Percentiles rank a stretch among this genome's conserved stretches.
Conservation (phyloP, 2,113 vertebrate species). For the Arothron firmamentum region DNA sequence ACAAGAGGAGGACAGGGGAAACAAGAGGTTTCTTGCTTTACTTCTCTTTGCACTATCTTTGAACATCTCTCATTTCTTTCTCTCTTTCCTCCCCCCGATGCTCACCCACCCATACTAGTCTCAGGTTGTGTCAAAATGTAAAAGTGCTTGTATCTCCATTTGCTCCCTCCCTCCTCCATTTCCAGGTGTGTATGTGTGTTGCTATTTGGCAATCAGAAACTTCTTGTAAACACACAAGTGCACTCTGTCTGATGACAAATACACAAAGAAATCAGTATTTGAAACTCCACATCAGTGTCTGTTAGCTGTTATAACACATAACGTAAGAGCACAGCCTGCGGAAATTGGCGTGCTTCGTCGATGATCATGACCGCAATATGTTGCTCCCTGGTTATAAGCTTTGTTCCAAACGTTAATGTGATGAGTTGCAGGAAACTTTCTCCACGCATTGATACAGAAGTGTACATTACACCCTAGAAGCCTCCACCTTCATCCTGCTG, state of each 20-base stretch:
- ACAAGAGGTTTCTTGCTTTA: conserved; percentile 57
- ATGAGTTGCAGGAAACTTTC: no score
- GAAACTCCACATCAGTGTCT: conserved; percentile 14
- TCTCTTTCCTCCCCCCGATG: neutral
- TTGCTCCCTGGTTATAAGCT: no score
- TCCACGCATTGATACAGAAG: no score
- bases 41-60: conserved; percentile 60
- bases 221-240: conserved; percentile 45
- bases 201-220: conserved; percentile 52
- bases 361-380: no score
- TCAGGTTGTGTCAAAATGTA: conserved; percentile 65
- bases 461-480: no score
- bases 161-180: conserved; percentile 5
- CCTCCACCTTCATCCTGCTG: no score
- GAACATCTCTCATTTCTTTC: conserved; percentile 23
- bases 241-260: conserved; percentile 27
- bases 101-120: conserved; percentile 50
- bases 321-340: conserved; percentile 13
- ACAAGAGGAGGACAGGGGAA: conserved; percentile 1
- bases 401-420: no score
- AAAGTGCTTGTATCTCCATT: conserved; percentile 32
- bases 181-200: conserved; percentile 18
- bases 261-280: conserved; percentile 1
- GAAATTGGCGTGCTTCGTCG: no score
- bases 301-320: conserved; percentile 2